phyloP scores from a whole-genome alignment of 1,140 invertebrate species.

The Rhopalosiphum padi region DNA sequence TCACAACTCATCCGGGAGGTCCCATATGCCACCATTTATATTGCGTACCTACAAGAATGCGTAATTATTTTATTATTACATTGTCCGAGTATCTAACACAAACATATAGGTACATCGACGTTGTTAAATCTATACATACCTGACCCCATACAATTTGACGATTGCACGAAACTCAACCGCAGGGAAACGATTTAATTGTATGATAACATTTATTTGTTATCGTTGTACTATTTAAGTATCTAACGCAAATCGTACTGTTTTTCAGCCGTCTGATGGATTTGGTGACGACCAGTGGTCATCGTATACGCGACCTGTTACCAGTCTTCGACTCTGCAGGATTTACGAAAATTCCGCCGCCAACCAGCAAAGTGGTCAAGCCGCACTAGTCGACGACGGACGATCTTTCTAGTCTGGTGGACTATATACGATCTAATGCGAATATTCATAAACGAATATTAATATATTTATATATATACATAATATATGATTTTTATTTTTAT shows the following conservation, averaged over 20 bases:
- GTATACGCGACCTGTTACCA: slow-evolving; percentile 77
- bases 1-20: background rate
- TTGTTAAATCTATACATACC: background rate
- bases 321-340: slow-evolving; percentile 84
- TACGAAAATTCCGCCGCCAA: slow-evolving; percentile 77
- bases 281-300: slow-evolving; percentile 66
- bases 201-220: background rate
- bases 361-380: slow-evolving; percentile 78
- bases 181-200: background rate
- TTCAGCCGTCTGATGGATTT: slow-evolving; percentile 60
- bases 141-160: background rate
- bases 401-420: background rate
- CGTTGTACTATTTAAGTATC: background rate
- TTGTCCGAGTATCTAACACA: background rate
- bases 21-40: background rate
- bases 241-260: background rate
- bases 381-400: background rate
- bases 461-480: background rate
- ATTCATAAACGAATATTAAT: background rate
- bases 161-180: too few relatives aligned
- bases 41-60: background rate
- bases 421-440: background rate
- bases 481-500: background rate
- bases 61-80: background rate
- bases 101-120: background rate